Base-by-base conservation (phyloP, 2,888 invertebrate genomes). In the Lithophane ornitopus region DNA sequence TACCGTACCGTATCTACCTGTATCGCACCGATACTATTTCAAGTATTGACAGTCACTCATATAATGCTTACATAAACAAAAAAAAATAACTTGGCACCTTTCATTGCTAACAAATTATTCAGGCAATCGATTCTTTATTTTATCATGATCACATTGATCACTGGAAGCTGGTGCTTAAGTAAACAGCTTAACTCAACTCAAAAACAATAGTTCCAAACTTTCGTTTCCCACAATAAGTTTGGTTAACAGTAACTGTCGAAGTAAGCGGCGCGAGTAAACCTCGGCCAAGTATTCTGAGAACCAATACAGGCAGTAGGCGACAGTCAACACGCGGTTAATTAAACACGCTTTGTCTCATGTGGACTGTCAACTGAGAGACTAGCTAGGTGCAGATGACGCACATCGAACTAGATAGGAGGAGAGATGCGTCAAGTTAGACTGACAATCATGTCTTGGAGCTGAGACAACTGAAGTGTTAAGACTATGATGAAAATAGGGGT, bases 271-370 rank as follows among this genome's bases (percentile, higher is more conserved):
- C 74, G 88, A 80, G 79, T 79, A 84, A 84, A 84, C 86, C 26
- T 70, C 69, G 69, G 81, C 85, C 86, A 80, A 87, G 88, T 85
- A 86, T 94, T 94, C 94, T 81, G 74, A 89, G 93, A 92, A 93
- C 85, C 87, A 87, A 87, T 85, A 85, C 85, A 87, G 89, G 88
- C 91, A 90, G 93, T 90, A 91, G 92, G 92, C 90, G 91, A 89
- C 86, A 89, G 92, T 92, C 91, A 92, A 93, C 90, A 92, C 90
- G 92, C 91, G 90, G 86, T 92, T 94, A 92, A 94, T 94, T 93
- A 94, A 93, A 95, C 94, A 94, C 90, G 91, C 94, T 93, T 94
- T 94, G 94, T 94, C 92, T 93, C 88, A 89, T 89, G 91, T 91
- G 90, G 89, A 90, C 90, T 91, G 89, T 85, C 88, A 84, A 89